These are phyloP conservation scores for Drosophila eugracilis DNA, from an alignment of 1,140 invertebrate genomes.

Conservation along the genomic window DNA sequence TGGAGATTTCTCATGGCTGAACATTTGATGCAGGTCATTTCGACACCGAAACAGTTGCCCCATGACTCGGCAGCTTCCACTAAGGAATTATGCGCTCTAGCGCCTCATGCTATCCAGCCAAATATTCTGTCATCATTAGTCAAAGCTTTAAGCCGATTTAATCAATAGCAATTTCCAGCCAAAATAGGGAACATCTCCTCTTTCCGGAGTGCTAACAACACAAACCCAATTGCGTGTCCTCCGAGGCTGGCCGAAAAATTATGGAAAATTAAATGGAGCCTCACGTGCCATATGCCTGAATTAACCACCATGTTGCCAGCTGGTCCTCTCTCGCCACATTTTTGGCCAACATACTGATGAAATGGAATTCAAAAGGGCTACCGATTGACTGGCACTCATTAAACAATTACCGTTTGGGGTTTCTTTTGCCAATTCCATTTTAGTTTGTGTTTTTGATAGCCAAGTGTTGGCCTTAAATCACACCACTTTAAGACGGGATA, in stretches of 20 bases:
- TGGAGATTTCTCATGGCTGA: slow-evolving; percentile 60
- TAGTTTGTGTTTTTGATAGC: slow-evolving; percentile 21
- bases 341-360: slow-evolving; percentile 38
- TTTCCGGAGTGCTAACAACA: slow-evolving; percentile 56
- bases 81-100: slow-evolving; percentile 74
- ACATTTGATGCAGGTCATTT: slow-evolving; percentile 52
- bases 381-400: slow-evolving; percentile 46
- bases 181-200: slow-evolving; percentile 6
- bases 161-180: slow-evolving; percentile 38
- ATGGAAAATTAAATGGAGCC: slow-evolving; percentile 69
- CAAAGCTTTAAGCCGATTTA: slow-evolving; percentile 73
- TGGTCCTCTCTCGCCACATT: slow-evolving; percentile 58
- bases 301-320: slow-evolving; percentile 50
- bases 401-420: slow-evolving; percentile 66
- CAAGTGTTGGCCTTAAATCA: slow-evolving; percentile 53
- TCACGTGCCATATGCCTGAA: slow-evolving; percentile 73
- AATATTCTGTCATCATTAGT: slow-evolving; percentile 70
- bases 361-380: slow-evolving; percentile 34
- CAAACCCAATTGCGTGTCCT: slow-evolving; percentile 61
- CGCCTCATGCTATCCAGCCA: slow-evolving; percentile 53
- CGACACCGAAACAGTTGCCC: slow-evolving; percentile 28
- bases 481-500: slow-evolving; percentile 47
- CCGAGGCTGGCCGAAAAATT: slow-evolving; percentile 29
- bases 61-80: slow-evolving; percentile 59
- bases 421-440: slow-evolving; percentile 28